Percentiles rank a stretch among this genome's conserved stretches.
These are phyloP conservation scores for Misgurnus anguillicaudatus DNA, from an alignment of 2,113 vertebrate genomes.

Conservation along the genomic window DNA sequence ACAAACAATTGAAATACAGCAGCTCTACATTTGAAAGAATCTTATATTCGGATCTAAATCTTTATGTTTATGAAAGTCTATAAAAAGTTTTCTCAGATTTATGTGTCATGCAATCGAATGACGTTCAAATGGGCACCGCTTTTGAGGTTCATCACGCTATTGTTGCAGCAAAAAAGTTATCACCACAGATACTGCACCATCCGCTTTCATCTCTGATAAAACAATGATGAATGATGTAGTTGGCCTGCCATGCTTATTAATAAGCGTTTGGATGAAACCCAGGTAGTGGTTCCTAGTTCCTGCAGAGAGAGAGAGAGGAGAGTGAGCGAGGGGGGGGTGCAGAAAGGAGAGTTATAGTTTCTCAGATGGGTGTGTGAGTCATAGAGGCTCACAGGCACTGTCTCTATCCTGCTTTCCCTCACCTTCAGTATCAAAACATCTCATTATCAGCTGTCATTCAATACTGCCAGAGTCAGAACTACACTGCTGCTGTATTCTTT, in stretches of 20 bases:
- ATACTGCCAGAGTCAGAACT: slow-evolving; percentile 60
- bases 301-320: slow-evolving; percentile 51
- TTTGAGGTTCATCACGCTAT: slow-evolving; percentile 4
- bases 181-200: slow-evolving; percentile 33
- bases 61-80: too few relatives aligned
- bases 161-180: background rate
- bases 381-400: slow-evolving; percentile 68
- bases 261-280: slow-evolving; percentile 38
- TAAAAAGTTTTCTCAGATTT: too few relatives aligned
- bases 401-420: slow-evolving; percentile 62
- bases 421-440: slow-evolving; percentile 73
- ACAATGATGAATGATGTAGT: slow-evolving; percentile 41
- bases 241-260: slow-evolving; percentile 47
- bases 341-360: slow-evolving; percentile 58
- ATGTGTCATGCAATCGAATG: too few relatives aligned
- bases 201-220: slow-evolving; percentile 45
- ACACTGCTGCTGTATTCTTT: slow-evolving; percentile 51
- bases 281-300: slow-evolving; percentile 52
- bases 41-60: background rate
- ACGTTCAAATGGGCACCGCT: background rate
- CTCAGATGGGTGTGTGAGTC: slow-evolving; percentile 74
- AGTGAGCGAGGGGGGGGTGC: slow-evolving; percentile 59
- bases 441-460: slow-evolving; percentile 71
- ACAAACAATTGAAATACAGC: background rate
- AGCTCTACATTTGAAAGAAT: background rate